phyloP scores from a whole-genome alignment of 2,113 vertebrate genomes.

The Limanda limanda region DNA sequence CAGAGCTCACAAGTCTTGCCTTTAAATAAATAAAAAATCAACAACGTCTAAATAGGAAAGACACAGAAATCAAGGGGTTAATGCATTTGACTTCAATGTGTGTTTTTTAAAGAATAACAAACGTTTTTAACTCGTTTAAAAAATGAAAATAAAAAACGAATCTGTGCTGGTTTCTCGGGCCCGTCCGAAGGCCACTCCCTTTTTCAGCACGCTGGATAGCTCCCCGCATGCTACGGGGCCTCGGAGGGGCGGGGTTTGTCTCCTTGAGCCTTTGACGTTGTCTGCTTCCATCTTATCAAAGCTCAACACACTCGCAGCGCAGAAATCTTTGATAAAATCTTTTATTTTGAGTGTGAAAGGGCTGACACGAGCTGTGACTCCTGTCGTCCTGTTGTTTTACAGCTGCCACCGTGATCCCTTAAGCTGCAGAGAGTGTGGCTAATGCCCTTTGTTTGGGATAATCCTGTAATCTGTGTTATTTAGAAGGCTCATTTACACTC shows the following conservation, averaged over 20 bases:
- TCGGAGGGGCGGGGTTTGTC: constrained; percentile 54
- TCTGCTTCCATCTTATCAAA: constrained; percentile 67
- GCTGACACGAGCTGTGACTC: constrained; percentile 74
- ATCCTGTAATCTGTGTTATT: constrained; percentile 85
- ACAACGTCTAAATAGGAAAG: constrained; percentile 39
- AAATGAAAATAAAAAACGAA: constrained; percentile 7
- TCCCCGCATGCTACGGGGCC: constrained; percentile 62
- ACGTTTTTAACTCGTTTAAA: neutral
- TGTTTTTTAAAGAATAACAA: neutral
- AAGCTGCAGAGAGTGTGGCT: constrained; percentile 81
- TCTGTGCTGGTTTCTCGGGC: constrained; percentile 29
- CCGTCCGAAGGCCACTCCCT: constrained; percentile 79
- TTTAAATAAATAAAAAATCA: constrained; percentile 1
- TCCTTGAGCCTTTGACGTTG: constrained; percentile 59
- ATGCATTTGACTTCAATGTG: neutral
- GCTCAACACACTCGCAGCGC: constrained; percentile 28
- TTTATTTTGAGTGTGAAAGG: constrained; percentile 54
- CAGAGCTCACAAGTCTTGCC: constrained; percentile 74
- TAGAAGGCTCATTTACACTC: constrained; percentile 82
- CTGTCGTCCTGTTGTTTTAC: constrained; percentile 81
- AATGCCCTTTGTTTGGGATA: constrained; percentile 85
- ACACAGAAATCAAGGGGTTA: neutral
- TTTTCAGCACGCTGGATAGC: constrained; percentile 87
- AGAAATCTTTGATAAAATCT: constrained; percentile 57
- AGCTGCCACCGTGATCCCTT: constrained; percentile 84